Percentiles rank a stretch among this genome's conserved stretches.
Evolutionary conservation across 1,140 invertebrate species (phyloP).

Genomic region (Drosophila ohnishii): DNA sequence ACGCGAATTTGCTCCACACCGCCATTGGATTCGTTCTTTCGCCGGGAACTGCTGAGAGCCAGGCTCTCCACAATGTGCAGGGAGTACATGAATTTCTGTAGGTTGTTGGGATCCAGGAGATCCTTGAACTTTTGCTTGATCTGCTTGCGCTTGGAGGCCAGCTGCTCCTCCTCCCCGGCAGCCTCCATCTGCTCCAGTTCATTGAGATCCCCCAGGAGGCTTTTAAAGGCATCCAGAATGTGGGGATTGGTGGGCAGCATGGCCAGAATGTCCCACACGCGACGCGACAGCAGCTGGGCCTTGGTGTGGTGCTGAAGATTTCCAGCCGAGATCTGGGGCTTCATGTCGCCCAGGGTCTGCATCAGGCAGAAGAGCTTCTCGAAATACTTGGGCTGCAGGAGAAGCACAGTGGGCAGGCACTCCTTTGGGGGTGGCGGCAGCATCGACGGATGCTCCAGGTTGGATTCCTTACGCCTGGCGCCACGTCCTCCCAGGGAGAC

Average conservation of each 20-base stretch:
- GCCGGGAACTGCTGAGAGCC: slow-evolving; percentile 58
- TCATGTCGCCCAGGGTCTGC: slow-evolving; percentile 94
- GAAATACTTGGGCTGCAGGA: slow-evolving; percentile 93
- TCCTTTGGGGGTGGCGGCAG: slow-evolving; percentile 91
- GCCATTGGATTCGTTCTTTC: slow-evolving; percentile 57
- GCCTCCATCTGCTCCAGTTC: slow-evolving; percentile 57
- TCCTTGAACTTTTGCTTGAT: slow-evolving; percentile 86
- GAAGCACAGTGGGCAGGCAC: slow-evolving; percentile 91
- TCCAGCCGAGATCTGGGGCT: slow-evolving; percentile 86
- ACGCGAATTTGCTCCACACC: slow-evolving; percentile 58
- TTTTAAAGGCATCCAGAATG: slow-evolving; percentile 92
- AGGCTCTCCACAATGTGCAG: slow-evolving; percentile 93
- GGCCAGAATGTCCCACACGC: slow-evolving; percentile 97
- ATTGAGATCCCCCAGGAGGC: slow-evolving; percentile 85
- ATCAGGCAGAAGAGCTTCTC: slow-evolving; percentile 94
- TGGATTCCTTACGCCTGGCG: slow-evolving; percentile 88
- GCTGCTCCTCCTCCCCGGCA: slow-evolving; percentile 56
- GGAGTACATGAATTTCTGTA: slow-evolving; percentile 97
- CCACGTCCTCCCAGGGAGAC: slow-evolving; percentile 93
- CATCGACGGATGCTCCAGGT: slow-evolving; percentile 89
- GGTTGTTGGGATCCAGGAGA: slow-evolving; percentile 92
- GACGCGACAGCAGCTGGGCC: slow-evolving; percentile 93
- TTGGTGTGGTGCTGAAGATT: slow-evolving; percentile 93
- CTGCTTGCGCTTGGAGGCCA: slow-evolving; percentile 68
- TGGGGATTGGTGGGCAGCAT: slow-evolving; percentile 94